Base-by-base conservation (phyloP, 2,113 vertebrate species). In the Circaetus gallicus region DNA sequence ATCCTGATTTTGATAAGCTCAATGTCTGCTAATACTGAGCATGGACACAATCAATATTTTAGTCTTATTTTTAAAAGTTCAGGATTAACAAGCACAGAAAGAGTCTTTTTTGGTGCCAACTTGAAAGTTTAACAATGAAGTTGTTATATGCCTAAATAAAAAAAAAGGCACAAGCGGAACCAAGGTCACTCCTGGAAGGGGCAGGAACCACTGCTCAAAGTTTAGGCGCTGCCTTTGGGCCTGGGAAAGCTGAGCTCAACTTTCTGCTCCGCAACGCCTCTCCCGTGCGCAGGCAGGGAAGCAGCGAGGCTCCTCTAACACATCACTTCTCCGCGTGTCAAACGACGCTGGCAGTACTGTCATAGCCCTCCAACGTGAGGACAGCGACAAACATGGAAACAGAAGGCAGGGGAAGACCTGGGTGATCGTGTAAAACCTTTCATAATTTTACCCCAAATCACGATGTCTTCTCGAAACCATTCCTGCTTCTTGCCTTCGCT, bases 311-410 rank as follows among this genome's bases (percentile, higher is more conserved):
- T 82, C 34, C 70, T 70, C 61, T 29, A 47, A 67, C 38, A 31
- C 77, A 91, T 15, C 81, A 11, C 42, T 38, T 42, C 67, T 82
- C 45, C 10, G 36, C 6, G 2, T 16, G 61, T n/a, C 77, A 53
- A 82, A 59, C 4, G 3, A 16, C 11, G 8, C 40, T 2, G 4
- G 50, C 63, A 34, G 47, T 19, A 42, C 29, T 79, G 61, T 26
- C 62, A 59, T 1, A 74, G n/a, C 58, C 56, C 56, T 72, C 38
- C 0, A 0, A 56, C 1, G 20, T 3, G 10, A 86, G 50, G 40
- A 69, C 13, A 40, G 58, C 0, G 0, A 86, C 28, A 73, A 77
- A 52, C 21, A 56, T 1, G 3, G 71, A 40, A 65, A 86, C 34
- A 70, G 72, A 93, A 78, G 21, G 45, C 53, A 62, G 49, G 53